phyloP scores from a whole-genome alignment of 1,140 invertebrate genomes.

The Lanistes nyassanus region DNA sequence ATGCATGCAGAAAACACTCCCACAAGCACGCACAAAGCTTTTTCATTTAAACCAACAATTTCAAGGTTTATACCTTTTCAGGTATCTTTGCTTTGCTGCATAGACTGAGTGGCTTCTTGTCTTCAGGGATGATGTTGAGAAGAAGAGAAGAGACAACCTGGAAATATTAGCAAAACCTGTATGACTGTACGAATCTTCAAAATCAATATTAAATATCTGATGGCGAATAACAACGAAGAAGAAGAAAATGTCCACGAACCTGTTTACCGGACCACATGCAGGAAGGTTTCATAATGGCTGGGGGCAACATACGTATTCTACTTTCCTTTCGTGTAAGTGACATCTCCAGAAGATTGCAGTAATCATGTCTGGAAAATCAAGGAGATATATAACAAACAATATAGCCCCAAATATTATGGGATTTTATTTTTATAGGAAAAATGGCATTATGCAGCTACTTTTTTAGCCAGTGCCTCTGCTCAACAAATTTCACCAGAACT shows the following conservation, averaged over 20 bases:
- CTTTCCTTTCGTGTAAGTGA: conserved; percentile 78
- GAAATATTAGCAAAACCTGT: conserved; percentile 2
- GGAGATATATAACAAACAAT: no score
- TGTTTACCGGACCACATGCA: conserved; percentile 98
- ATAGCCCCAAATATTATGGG: no score
- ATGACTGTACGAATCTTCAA: background rate
- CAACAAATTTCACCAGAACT: no score
- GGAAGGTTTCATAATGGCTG: conserved; percentile 88
- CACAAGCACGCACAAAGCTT: background rate
- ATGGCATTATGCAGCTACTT: no score
- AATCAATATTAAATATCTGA: background rate
- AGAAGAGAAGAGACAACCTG: conserved; percentile 71
- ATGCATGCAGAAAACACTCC: no score
- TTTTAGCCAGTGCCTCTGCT: no score
- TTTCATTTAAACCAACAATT: no score
- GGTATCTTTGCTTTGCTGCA: conserved; percentile 86
- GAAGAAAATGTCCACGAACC: conserved; percentile 64
- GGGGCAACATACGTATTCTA: conserved; percentile 80
- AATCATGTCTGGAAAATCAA: conserved; percentile 76
- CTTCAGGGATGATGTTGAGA: conserved; percentile 85
- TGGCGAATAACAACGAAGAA: background rate
- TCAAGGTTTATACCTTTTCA: conserved; percentile 70
- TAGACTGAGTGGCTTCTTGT: conserved; percentile 80
- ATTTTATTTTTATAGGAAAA: no score
- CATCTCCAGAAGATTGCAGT: conserved; percentile 90